Evolutionary conservation across 2,797 vertebrate species (phyloP).

Genomic region (Alca torda): DNA sequence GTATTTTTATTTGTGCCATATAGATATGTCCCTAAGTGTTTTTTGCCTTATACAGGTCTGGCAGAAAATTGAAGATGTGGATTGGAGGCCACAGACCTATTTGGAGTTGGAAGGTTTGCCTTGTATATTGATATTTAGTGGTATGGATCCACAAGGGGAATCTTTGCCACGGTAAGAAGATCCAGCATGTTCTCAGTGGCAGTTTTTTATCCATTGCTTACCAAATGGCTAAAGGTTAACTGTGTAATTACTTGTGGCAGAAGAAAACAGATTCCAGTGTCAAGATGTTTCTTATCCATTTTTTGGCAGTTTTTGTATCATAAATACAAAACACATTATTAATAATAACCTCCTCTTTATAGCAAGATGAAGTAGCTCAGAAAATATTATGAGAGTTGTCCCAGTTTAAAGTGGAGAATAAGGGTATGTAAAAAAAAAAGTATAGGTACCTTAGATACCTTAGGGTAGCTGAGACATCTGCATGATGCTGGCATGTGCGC

Average conservation of each 20-base stretch:
- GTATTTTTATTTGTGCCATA: not conserved
- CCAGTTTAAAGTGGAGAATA: not conserved
- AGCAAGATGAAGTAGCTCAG: not conserved
- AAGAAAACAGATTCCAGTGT: not conserved
- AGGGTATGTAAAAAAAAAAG: not conserved
- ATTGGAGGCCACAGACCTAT: conserved; percentile 92
- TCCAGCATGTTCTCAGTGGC: not conserved
- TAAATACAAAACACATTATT: not conserved
- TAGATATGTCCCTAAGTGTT: not conserved
- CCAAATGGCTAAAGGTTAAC: not conserved
- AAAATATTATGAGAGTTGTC: not conserved
- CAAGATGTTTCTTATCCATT: not conserved
- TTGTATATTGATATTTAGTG: conserved; percentile 94
- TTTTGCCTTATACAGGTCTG: conserved; percentile 78
- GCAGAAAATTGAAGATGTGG: conserved; percentile 90
- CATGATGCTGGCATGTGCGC: not conserved
- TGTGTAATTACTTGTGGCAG: not conserved
- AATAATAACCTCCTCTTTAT: not conserved
- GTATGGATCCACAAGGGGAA: conserved; percentile 91
- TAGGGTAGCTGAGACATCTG: not conserved
- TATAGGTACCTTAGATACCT: not conserved
- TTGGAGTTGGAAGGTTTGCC: conserved; percentile 94
- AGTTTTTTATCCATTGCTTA: not conserved
- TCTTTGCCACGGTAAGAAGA: conserved; percentile 88
- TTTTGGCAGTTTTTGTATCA: not conserved